phyloP scores from a whole-genome alignment of 2,888 invertebrate genomes.

The Drosophila yooni region DNA sequence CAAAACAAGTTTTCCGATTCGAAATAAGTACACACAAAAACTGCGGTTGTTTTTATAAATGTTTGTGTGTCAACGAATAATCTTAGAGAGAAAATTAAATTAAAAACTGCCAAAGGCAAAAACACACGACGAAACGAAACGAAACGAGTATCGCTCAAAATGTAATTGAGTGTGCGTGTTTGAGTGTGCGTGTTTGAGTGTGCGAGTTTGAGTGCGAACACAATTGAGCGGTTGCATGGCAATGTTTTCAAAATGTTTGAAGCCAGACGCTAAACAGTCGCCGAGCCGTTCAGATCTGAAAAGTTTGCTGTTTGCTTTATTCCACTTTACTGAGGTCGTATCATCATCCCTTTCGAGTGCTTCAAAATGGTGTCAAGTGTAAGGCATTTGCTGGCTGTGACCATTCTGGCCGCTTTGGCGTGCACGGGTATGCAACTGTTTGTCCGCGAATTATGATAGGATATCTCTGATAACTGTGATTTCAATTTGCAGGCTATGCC shows the following conservation, averaged over 20 bases:
- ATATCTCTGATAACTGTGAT: background rate
- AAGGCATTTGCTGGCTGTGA: constrained; percentile 73
- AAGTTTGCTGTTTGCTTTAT: background rate
- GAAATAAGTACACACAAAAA: constrained; percentile 22
- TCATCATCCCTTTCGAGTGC: constrained; percentile 6
- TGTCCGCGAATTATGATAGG: background rate
- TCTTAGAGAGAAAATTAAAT: constrained; percentile 45
- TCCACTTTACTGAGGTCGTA: background rate
- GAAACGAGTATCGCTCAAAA: constrained; percentile 45
- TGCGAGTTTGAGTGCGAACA: constrained; percentile 12
- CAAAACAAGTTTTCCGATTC: constrained; percentile 54
- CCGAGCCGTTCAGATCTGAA: constrained; percentile 52
- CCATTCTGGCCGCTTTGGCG: constrained; percentile 75
- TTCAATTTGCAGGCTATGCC: constrained; percentile 75
- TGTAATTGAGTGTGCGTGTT: background rate
- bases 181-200: constrained; percentile 12
- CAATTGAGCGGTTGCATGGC: constrained; percentile 17
- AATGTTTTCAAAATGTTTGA: constrained; percentile 19
- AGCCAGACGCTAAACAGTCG: constrained; percentile 46
- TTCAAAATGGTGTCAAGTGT: constrained; percentile 76
- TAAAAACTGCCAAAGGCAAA: constrained; percentile 27
- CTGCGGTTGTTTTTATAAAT: constrained; percentile 33
- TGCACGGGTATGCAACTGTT: constrained; percentile 72
- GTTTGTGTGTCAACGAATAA: constrained; percentile 57
- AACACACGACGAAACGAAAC: constrained; percentile 26